phyloP scores from a whole-genome alignment of 1,140 invertebrate genomes.

The Brachionus paranguensis region DNA sequence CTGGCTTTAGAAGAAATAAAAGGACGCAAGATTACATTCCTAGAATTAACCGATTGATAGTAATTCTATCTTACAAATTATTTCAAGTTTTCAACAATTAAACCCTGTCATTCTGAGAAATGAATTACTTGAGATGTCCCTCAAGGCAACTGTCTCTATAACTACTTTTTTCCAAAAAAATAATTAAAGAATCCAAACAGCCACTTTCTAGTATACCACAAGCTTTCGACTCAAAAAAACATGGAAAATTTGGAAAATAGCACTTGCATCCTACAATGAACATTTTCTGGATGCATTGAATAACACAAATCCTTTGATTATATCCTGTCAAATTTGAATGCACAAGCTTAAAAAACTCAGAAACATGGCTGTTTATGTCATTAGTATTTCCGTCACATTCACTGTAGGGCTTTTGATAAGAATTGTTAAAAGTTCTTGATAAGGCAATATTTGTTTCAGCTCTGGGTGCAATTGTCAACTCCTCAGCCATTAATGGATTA shows the following conservation, averaged over 20 bases:
- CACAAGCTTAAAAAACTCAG: neutral
- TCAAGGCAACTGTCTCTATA: too few species aligned
- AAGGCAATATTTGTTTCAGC: constrained; percentile 7
- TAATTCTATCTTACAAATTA: too few species aligned
- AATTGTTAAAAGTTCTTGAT: neutral
- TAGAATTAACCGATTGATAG: too few species aligned
- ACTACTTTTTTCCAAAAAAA: neutral
- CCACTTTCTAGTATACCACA: neutral
- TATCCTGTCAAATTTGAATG: neutral
- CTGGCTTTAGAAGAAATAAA: too few species aligned
- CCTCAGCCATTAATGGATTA: neutral
- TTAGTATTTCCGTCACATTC: neutral
- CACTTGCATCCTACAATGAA: neutral
- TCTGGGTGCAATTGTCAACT: neutral
- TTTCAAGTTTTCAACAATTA: too few species aligned
- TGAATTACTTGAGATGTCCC: too few species aligned
- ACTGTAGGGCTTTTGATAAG: constrained; percentile 5
- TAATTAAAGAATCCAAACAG: neutral
- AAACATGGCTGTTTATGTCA: neutral
- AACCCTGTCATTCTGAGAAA: too few species aligned
- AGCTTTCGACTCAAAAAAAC: neutral
- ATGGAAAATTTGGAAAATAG: neutral
- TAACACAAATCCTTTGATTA: neutral
- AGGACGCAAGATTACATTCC: too few species aligned
- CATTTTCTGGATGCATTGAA: neutral